Evolutionary conservation across 2,113 vertebrate species (phyloP).

Genomic region (Ginglymostoma cirratum): DNA sequence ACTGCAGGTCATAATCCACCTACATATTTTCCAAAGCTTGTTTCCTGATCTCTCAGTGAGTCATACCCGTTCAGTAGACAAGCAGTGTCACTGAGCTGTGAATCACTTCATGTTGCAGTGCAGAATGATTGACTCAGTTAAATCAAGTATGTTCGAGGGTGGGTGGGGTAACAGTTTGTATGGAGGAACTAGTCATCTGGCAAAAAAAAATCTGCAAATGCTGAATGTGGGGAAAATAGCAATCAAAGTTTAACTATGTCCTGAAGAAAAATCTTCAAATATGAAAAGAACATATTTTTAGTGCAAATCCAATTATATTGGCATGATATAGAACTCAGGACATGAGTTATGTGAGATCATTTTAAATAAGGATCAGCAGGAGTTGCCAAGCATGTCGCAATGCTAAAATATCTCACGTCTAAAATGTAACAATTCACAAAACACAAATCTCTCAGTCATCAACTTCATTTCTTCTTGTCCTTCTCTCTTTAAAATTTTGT

Average conservation of each 20-base stretch:
- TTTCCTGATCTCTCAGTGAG: slow-evolving; percentile 22
- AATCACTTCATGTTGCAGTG: slow-evolving; percentile 24
- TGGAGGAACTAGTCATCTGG: not conserved
- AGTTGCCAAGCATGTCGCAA: not conserved
- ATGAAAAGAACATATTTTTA: not conserved
- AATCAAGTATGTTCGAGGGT: not conserved
- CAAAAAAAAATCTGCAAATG: not conserved
- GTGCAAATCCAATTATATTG: not conserved
- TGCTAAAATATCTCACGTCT: not conserved
- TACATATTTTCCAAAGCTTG: slow-evolving; percentile 29
- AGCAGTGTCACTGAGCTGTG: slow-evolving; percentile 16
- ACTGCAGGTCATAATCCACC: slow-evolving; percentile 22
- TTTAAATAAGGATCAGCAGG: not conserved
- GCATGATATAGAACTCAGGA: not conserved
- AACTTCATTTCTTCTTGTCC: not conserved
- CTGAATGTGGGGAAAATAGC: not conserved
- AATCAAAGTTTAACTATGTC: not conserved
- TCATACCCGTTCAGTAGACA: not conserved
- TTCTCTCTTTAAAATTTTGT: not conserved
- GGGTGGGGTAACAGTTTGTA: not conserved
- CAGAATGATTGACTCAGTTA: slow-evolving; percentile 17
- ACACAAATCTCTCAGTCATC: not conserved
- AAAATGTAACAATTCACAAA: not conserved
- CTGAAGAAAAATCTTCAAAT: not conserved
- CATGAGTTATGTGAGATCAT: not conserved